Conservation (phyloP, 2,888 invertebrate species). For the Trichogramma evanescens region DNA sequence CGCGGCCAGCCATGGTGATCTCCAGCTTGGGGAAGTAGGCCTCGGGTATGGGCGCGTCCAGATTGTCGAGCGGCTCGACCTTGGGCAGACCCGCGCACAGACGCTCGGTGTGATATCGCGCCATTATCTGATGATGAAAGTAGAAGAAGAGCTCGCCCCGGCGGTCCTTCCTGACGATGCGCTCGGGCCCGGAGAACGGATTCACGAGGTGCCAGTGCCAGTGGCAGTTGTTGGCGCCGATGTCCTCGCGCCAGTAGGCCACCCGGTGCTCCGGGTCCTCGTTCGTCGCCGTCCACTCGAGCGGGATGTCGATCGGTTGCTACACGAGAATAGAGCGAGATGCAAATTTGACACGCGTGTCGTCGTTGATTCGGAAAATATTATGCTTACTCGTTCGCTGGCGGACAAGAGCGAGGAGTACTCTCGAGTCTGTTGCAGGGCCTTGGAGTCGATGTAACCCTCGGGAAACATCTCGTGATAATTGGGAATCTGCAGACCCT, state of each 20-base stretch:
- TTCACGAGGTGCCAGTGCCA: constrained; percentile 90
- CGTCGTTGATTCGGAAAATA: too few relatives aligned
- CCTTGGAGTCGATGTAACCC: constrained; percentile 58
- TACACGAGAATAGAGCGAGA: too few relatives aligned
- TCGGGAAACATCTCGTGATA: constrained; percentile 74
- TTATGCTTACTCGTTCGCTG: too few relatives aligned
- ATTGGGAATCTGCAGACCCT: constrained; percentile 63
- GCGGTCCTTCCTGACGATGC: constrained; percentile 66
- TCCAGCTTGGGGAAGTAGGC: constrained; percentile 81
- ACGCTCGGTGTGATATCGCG: constrained; percentile 66
- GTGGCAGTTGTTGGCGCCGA: constrained; percentile 65
- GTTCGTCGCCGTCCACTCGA: constrained; percentile 57
- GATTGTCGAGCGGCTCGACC: constrained; percentile 58
- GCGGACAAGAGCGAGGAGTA: too few relatives aligned
- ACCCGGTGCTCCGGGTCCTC: constrained; percentile 70
- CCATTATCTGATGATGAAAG: constrained; percentile 67
- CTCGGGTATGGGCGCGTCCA: constrained; percentile 63
- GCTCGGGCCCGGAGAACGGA: constrained; percentile 62
- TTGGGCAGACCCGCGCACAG: constrained; percentile 63
- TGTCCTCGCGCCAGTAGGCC: constrained; percentile 78
- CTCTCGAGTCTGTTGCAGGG: constrained; percentile 25
- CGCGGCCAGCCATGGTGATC: constrained; percentile 65
- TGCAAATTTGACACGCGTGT: too few relatives aligned
- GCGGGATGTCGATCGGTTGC: constrained; percentile 58
- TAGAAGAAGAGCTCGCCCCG: constrained; percentile 76